Percentiles rank a stretch among this genome's conserved stretches.
Evolutionary conservation across 2,797 vertebrate genomes (phyloP).

Genomic region (Triplophysa bombifrons): DNA sequence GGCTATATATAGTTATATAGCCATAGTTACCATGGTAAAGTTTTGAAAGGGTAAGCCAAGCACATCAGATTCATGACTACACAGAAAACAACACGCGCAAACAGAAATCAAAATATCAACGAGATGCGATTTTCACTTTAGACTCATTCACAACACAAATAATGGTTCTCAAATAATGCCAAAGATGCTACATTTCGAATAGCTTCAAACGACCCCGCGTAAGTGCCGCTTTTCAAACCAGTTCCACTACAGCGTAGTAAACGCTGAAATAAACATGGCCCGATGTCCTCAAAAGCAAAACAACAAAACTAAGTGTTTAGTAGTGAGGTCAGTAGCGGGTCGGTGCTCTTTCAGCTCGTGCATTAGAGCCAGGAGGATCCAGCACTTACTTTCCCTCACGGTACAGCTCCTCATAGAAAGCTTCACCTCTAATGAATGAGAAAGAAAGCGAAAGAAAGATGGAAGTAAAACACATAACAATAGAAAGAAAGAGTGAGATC

Average conservation of each 20-base stretch:
- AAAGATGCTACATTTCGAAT: conserved; percentile 12
- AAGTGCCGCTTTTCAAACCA: conserved; percentile 46
- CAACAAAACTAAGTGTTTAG: conserved; percentile 57
- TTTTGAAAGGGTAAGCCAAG: background rate
- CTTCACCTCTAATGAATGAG: conserved; percentile 69
- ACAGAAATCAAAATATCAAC: background rate
- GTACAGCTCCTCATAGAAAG: conserved; percentile 73
- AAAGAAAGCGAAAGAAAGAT: conserved; percentile 1
- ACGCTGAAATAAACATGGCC: conserved; percentile 57
- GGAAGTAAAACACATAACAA: conserved; percentile 5
- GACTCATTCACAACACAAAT: background rate
- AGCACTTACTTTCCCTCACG: conserved; percentile 77
- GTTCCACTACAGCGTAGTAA: conserved; percentile 55
- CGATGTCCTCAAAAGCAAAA: conserved; percentile 38
- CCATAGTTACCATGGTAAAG: background rate
- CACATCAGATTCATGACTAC: conserved; percentile 2
- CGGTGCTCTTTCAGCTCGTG: conserved; percentile 7
- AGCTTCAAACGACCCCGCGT: conserved; percentile 17
- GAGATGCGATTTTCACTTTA: conserved; percentile 5
- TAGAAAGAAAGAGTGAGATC: conserved; percentile 2
- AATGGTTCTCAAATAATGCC: conserved; percentile 4
- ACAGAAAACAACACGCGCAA: conserved; percentile 1
- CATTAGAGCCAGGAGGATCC: conserved; percentile 53
- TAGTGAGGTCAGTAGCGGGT: conserved; percentile 32
- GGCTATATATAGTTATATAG: too few species aligned